A percentile compares a stretch with the other conserved stretches of the same genome.
Evolutionary conservation across 2,888 invertebrate species (phyloP).

Genomic region (Tethea ocularis): DNA sequence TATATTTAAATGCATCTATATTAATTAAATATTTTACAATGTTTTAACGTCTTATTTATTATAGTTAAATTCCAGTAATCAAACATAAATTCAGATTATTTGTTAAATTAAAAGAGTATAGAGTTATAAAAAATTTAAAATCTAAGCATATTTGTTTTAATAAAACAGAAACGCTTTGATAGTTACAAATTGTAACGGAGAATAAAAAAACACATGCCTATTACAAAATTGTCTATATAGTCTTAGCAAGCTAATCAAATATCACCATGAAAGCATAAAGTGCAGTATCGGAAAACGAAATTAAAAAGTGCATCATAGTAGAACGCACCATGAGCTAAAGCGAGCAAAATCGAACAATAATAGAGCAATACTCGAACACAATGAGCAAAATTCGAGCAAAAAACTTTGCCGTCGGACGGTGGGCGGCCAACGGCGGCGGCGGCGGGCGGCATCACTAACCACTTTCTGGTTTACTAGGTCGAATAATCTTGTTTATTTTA

Average conservation of each 20-base stretch:
- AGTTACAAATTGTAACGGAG: too few species aligned
- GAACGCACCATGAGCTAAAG: conserved; percentile 13
- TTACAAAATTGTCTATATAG: neutral
- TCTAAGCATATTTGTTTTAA: too few species aligned
- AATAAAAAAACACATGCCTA: neutral
- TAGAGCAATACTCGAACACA: conserved; percentile 31
- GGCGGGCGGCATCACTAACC: conserved; percentile 44
- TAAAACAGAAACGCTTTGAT: too few species aligned
- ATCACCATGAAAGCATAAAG: neutral
- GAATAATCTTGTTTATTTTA: conserved; percentile 60
- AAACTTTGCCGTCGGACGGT: conserved; percentile 53
- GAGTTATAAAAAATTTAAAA: too few species aligned
- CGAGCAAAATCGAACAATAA: conserved; percentile 23
- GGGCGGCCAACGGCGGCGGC: conserved; percentile 51
- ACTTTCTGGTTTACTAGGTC: conserved; percentile 75
- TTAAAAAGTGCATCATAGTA: neutral
- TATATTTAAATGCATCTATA: neutral
- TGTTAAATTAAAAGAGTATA: too few species aligned
- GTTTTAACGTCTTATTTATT: too few species aligned
- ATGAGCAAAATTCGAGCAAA: conserved; percentile 56
- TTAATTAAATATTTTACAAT: too few species aligned
- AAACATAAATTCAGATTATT: too few species aligned
- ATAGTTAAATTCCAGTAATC: too few species aligned
- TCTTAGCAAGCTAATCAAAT: neutral
- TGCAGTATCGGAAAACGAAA: neutral